phyloP scores from a whole-genome alignment of 2,113 vertebrate species.

The Ciconia boyciana region DNA sequence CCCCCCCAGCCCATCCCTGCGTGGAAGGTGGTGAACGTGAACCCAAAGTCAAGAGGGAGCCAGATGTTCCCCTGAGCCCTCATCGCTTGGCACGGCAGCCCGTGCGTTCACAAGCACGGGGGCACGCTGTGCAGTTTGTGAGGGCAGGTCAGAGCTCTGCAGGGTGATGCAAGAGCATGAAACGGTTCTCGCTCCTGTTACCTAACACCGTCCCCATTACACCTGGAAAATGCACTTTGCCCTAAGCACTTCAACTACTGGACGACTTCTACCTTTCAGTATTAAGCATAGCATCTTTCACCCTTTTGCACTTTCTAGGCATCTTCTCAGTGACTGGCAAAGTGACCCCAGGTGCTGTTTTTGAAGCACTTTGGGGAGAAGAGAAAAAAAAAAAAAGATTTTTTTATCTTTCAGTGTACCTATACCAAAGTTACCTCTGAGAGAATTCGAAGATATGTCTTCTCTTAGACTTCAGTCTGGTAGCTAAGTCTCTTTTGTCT shows the following conservation, averaged over 20 bases:
- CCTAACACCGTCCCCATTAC: background rate
- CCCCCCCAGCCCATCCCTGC: fast-evolving
- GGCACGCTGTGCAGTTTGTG: fast-evolving
- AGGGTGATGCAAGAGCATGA: background rate
- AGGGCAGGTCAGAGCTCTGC: background rate
- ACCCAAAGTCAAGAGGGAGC: background rate
- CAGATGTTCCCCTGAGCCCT: background rate
- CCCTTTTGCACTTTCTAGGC: background rate
- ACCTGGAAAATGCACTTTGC: background rate
- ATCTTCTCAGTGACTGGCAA: background rate
- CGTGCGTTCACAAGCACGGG: fast-evolving
- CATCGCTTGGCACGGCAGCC: fast-evolving
- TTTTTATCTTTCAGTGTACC: background rate
- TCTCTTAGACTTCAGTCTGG: background rate
- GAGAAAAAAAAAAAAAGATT: too few species aligned
- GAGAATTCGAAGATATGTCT: background rate
- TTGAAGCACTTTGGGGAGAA: background rate
- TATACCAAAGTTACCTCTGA: background rate
- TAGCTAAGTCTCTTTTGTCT: background rate
- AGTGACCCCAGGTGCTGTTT: background rate
- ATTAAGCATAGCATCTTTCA: background rate
- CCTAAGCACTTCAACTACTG: background rate
- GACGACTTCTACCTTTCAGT: background rate
- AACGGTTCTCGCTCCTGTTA: background rate
- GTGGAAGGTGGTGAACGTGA: background rate